Evolutionary conservation across 1,140 invertebrate species (phyloP).

Genomic region (Cyclargus thomasi): DNA sequence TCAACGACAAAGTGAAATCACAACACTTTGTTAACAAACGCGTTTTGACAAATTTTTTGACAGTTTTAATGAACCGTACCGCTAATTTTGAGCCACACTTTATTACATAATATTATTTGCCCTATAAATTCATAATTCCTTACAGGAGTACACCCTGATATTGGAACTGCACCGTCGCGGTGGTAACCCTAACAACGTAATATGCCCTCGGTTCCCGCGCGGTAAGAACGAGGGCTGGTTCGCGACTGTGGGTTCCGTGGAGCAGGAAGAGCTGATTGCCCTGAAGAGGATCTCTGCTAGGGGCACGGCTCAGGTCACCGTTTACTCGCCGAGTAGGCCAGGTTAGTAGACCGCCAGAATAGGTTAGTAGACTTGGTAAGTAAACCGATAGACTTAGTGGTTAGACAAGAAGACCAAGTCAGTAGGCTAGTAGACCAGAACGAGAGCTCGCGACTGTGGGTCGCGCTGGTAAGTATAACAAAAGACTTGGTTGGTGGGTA

Average conservation of each 20-base stretch:
- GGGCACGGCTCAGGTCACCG: slow-evolving; percentile 76
- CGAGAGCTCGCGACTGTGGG: no score
- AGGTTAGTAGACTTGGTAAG: no score
- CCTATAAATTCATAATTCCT: background rate
- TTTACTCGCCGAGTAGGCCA: slow-evolving; percentile 78
- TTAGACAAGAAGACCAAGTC: slow-evolving; percentile 9
- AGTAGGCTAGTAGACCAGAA: no score
- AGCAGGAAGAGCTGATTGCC: slow-evolving; percentile 86
- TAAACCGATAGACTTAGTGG: no score
- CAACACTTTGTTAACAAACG: no score
- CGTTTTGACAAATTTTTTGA: no score
- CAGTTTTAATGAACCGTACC: no score
- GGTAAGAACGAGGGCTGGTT: slow-evolving; percentile 98
- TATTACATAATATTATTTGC: no score
- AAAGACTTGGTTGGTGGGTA: no score
- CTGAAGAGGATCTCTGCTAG: slow-evolving; percentile 83
- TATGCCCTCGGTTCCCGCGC: slow-evolving; percentile 91
- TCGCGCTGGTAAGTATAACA: no score
- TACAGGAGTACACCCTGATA: slow-evolving; percentile 82
- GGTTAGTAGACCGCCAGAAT: slow-evolving; percentile 70
- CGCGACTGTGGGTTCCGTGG: slow-evolving; percentile 86
- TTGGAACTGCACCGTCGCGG: slow-evolving; percentile 75
- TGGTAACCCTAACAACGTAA: slow-evolving; percentile 77
- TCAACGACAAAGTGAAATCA: no score
- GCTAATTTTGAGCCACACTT: no score